Base-by-base conservation (phyloP, 2,113 vertebrate genomes). In the Nothobranchius furzeri region DNA sequence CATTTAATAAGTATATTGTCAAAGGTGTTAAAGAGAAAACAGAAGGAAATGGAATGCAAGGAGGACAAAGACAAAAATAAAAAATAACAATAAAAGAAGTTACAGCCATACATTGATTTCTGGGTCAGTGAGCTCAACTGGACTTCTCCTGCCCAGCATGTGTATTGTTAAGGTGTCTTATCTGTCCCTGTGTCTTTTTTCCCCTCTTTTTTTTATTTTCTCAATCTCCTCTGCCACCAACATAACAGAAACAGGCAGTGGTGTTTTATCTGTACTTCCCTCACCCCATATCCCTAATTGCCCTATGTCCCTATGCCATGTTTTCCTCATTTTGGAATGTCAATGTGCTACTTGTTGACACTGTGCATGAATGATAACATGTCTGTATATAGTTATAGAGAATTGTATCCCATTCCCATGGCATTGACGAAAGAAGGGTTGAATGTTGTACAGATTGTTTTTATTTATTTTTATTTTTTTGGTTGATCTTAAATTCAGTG, bases 361-460 rank as follows among this genome's bases (percentile, higher is more conserved):
- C 88, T 91, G 90, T 93, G 93, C 92, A 93, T 94, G 92, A 90
- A 93, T 92, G 92, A 88, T 91, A 91, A 91, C 88, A 87, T 90
- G 91, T 92, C 77, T 94, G 91, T 94, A 94, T 88, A 93, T 94
- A 93, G 82, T 89, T 73, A 78, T 87, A 89, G 76, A 87, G 81
- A 85, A 85, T 85, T 65, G 89, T 91, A 91, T 91, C 87, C 84
- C 92, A 88, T 88, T 82, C 82, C 78, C 80, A 85, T 70, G 76
- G 81, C 81, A 90, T 88, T 74, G 73, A 88, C 72, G 69, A 74
- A 78, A 64, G 82, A 79, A 72, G 68, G 85, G 83, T 87, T 83
- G 89, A 90, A 91, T 93, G 87, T 84, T 91, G 90, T 92, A 90
- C 87, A 93, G 87, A 91, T 81, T 91, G 79, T 82, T 86, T 76